Percentiles rank a stretch among this genome's conserved stretches.
phyloP scores from a whole-genome alignment of 2,888 invertebrate species.

The Rotaria magnacalcarata region DNA sequence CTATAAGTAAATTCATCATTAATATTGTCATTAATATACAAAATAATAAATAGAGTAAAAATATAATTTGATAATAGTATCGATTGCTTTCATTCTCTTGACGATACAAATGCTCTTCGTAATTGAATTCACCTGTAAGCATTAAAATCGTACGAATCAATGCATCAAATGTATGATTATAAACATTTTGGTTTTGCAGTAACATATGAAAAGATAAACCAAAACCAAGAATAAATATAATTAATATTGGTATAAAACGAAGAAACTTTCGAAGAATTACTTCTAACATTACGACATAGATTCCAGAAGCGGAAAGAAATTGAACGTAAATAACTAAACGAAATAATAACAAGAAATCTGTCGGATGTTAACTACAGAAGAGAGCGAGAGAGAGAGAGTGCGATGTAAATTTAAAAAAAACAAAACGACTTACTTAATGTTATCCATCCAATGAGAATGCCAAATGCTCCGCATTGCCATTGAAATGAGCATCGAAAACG shows the following conservation, averaged over 20 bases:
- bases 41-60: not conserved
- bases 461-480: conserved; percentile 14
- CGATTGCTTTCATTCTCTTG: not conserved
- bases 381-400: no score
- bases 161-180: conserved; percentile 3
- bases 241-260: not conserved
- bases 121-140: conserved; percentile 1
- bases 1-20: conserved; percentile 23
- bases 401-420: no score
- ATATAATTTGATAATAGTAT: conserved; percentile 11
- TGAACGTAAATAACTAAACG: not conserved
- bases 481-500: conserved; percentile 32
- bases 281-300: not conserved
- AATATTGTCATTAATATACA: conserved; percentile 19
- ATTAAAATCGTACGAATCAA: not conserved
- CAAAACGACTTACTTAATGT: not conserved
- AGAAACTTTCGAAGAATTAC: not conserved
- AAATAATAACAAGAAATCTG: not conserved
- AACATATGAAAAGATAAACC: conserved; percentile 21
- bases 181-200: conserved; percentile 16
- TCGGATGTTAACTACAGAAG: no score
- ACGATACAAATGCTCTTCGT: conserved; percentile 8
- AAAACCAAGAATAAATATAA: conserved; percentile 26
- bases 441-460: conserved; percentile 18
- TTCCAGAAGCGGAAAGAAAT: not conserved